These are phyloP conservation scores for Nasalis larvatus DNA, from an alignment of 2,113 vertebrate species.

Conservation along the genomic window DNA sequence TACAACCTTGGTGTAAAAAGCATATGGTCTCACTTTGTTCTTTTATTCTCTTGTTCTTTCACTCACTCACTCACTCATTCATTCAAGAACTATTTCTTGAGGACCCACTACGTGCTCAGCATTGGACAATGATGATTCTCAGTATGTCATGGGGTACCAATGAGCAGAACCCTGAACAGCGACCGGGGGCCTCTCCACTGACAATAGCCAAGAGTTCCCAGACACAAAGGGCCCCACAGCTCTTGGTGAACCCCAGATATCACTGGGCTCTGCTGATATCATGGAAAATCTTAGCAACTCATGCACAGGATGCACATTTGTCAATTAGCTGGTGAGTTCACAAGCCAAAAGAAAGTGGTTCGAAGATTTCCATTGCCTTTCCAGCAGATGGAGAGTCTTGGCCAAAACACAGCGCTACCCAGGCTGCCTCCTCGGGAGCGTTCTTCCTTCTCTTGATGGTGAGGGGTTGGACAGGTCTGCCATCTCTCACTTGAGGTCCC, in stretches of 20 bases:
- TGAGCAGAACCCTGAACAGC: accelerated
- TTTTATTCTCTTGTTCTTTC: background rate
- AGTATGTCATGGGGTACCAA: no score
- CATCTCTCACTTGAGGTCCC: background rate
- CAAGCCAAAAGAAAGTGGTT: background rate
- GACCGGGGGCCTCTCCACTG: background rate
- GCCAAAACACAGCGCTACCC: background rate
- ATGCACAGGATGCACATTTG: background rate
- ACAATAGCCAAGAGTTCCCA: background rate
- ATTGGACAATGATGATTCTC: no score
- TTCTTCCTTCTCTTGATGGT: background rate
- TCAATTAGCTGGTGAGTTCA: background rate
- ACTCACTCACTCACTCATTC: background rate
- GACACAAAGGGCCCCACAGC: background rate
- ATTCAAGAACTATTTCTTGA: background rate
- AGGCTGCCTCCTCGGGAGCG: accelerated
- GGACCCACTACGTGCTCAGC: background rate
- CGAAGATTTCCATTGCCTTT: background rate
- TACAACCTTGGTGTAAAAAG: background rate
- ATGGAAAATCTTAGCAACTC: background rate
- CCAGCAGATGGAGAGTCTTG: background rate
- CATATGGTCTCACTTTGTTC: background rate
- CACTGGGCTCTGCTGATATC: background rate
- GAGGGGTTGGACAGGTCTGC: background rate
- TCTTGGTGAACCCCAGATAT: background rate